Base-by-base conservation (phyloP, 2,797 vertebrate species). In the Propithecus perrieri region DNA sequence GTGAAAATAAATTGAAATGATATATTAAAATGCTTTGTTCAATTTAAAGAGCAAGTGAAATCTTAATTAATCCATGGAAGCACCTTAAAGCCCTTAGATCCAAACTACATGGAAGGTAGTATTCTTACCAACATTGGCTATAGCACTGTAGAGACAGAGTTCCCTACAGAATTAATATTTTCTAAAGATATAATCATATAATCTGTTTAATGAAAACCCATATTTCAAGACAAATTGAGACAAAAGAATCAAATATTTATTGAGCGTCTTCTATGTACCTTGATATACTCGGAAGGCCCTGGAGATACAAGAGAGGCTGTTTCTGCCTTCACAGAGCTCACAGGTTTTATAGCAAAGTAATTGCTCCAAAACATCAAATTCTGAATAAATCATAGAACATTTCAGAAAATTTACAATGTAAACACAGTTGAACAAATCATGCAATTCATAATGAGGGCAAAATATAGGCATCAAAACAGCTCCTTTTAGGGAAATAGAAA, bases 181-280 rank as follows among this genome's bases (percentile, higher is more conserved):
- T 89, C 59, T 72, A 65, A 96, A 90, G n/a, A 53, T 41, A 72
- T 22, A 90, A 50, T 6, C 43, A 69, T 78, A 53, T 48, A 90
- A 90, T 1, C 18, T 94, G 55, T 92, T 28, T 48, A 94, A 95
- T 84, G 6, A 91, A 81, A 96, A 76, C 3, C 38, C 30, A 22
- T 65, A 7, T 95, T 97, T 90, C 48, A 89, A 96, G 53, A 85
- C 46, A 95, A 65, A 93, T 59, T 91, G 24, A 81, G 94, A 85
- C 30, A 83, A 80, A 96, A 81, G 87, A 94, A 86, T 91, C n/a
- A 94, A 83, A 95, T 96, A 94, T 96, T 96, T 95, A 85, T 89
- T 79, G 50, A 83, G 11, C 22, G 79, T 92, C 20, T 89, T 95
- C 71, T 81, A 22, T 85, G 63, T 41, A 79, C 30, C 69, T 61